phyloP scores from a whole-genome alignment of 2,113 vertebrate genomes.

The Lepidiolamprologus cunningtoni region DNA sequence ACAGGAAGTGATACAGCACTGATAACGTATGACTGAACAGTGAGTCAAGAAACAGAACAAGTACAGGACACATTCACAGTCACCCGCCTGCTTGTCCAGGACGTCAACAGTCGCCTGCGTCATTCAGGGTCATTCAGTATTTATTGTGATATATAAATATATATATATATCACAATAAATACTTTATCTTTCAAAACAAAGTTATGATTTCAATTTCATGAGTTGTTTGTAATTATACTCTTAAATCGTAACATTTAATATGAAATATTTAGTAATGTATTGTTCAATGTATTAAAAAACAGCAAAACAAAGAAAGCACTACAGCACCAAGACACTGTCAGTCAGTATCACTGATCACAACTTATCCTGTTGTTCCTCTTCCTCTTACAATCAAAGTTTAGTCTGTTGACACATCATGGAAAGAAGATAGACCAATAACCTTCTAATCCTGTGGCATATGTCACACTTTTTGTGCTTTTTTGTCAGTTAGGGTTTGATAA shows the following conservation, averaged over 20 bases:
- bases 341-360: too few relatives aligned
- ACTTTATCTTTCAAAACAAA: neutral
- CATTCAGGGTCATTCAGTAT: too few relatives aligned
- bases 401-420: too few relatives aligned
- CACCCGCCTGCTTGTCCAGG: neutral
- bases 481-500: too few relatives aligned
- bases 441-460: too few relatives aligned
- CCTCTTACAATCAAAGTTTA: too few relatives aligned
- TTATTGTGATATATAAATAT: neutral
- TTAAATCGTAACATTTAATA: neutral
- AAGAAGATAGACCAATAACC: too few relatives aligned
- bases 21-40: neutral
- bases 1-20: neutral
- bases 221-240: neutral
- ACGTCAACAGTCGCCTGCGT: neutral
- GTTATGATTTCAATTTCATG: neutral
- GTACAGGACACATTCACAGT: neutral
- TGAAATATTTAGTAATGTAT: neutral
- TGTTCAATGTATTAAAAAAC: neutral
- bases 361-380: too few relatives aligned
- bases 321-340: too few relatives aligned
- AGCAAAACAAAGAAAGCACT: too few relatives aligned
- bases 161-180: neutral
- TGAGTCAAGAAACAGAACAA: accelerated
- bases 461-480: too few relatives aligned